phyloP scores from a whole-genome alignment of 2,888 invertebrate species.

The Epicampocera succincta region DNA sequence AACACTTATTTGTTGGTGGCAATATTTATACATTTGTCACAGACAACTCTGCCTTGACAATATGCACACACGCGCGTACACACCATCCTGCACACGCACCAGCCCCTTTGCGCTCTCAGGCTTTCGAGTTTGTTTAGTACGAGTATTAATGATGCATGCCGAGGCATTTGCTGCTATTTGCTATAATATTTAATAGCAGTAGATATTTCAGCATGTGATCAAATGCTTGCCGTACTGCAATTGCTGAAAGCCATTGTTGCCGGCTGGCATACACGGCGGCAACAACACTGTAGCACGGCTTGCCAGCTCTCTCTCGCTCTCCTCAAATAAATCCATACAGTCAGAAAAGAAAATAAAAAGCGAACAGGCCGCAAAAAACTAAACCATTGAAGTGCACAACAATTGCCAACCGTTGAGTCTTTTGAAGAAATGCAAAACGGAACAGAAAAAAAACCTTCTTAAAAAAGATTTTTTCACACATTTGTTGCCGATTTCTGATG shows the following conservation, averaged over 20 bases:
- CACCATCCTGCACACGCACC: no score
- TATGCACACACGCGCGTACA: background rate
- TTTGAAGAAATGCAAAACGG: conserved; percentile 4
- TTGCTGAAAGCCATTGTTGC: conserved; percentile 33
- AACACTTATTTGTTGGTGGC: conserved; percentile 52
- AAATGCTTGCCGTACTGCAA: conserved; percentile 36
- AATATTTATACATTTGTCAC: conserved; percentile 65
- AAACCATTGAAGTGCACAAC: conserved; percentile 52
- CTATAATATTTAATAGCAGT: conserved; percentile 54
- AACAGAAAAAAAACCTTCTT: conserved; percentile 41
- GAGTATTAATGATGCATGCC: conserved; percentile 57
- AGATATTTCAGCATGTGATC: conserved; percentile 34
- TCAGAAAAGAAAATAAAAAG: conserved; percentile 7
- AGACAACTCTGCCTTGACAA: conserved; percentile 45
- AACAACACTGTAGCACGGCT: conserved; percentile 45
- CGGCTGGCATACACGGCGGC: conserved; percentile 58
- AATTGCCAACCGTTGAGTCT: conserved; percentile 38
- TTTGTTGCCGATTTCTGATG: conserved; percentile 55
- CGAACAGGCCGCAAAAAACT: background rate
- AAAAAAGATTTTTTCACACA: conserved; percentile 67
- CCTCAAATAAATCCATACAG: conserved; percentile 3
- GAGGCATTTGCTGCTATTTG: conserved; percentile 59
- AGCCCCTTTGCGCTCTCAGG: no score
- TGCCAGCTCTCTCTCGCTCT: background rate
- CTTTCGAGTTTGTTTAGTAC: conserved; percentile 18